Percentiles rank a stretch among this genome's conserved stretches.
These are phyloP conservation scores for Diplolepis rosae DNA, from an alignment of 2,888 invertebrate species.

Conservation along the genomic window DNA sequence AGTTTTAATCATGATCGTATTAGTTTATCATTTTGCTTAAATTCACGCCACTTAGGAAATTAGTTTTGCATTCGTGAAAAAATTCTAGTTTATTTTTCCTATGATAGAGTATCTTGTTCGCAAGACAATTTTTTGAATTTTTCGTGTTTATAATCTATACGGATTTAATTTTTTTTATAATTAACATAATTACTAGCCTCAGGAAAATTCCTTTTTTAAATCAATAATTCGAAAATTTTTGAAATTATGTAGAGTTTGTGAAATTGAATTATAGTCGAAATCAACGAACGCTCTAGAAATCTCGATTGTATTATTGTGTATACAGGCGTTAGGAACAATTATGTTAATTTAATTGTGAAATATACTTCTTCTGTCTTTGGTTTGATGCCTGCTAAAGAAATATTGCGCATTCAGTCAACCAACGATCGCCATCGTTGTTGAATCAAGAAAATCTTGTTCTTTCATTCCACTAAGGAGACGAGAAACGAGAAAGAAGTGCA, in stretches of 20 bases:
- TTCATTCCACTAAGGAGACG: neutral
- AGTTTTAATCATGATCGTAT: neutral
- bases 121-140: neutral
- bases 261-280: too few relatives aligned
- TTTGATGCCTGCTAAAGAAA: conserved; percentile 6
- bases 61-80: neutral
- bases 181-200: too few relatives aligned
- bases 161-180: too few relatives aligned
- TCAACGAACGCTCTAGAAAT: too few relatives aligned
- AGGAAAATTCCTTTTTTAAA: too few relatives aligned
- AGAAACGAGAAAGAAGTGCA: neutral
- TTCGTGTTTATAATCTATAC: too few relatives aligned
- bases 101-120: neutral
- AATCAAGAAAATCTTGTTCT: neutral
- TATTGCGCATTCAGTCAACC: neutral
- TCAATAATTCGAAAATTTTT: too few relatives aligned
- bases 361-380: too few relatives aligned
- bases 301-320: too few relatives aligned
- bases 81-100: neutral
- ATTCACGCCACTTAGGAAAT: neutral
- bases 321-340: too few relatives aligned
- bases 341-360: too few relatives aligned
- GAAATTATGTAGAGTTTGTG: too few relatives aligned
- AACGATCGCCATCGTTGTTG: neutral
- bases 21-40: neutral